Evolutionary conservation across 2,888 invertebrate species (phyloP), one percentile per base, ranked within the genome.

Genomic region (Alloscopus bannaensis): DNA sequence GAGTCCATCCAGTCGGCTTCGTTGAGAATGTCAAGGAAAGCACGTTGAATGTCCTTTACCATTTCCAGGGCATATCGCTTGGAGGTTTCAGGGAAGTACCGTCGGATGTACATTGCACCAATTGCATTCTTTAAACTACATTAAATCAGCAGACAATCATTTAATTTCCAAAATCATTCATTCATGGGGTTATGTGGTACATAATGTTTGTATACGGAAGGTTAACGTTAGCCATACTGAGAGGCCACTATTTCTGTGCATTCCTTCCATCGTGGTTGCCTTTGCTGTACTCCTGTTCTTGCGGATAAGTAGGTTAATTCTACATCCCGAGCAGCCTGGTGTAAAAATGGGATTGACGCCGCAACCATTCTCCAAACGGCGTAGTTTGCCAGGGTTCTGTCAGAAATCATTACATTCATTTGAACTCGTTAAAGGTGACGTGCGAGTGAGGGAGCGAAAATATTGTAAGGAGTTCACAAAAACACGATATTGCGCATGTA

Each of bases 1-100:
- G 92, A 92, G 87, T 98, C 97, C 97, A 98, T 97, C 98, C 98
- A 98, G 47, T 94, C 93, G 8, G 96, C 85, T 78, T 92, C 90
- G 20, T 91, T 90, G 72, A 97, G 88, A 26, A 96, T 95, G 85
- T 94, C 92, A 80, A 92, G 91, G 89, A 97, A 97, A 84, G 95
- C 93, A 71, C 90, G 89, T 79, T 94, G 92, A 85, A 98, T 95
- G 85, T 95, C 93, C 69, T 91, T 90, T 0, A 97, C 96, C 0
- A 92, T 92, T 50, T 71, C 60, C 36, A 45, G 88, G 0, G 96
- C 96, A 84, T 92, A 93, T 55, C 92, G 91, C 88, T 95, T 94
- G 0, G 95, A 94, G 60, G 93, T 92, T 87, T 95, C 93, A 84
- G 95, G 92, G 90, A 97, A 96, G 88, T 94, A 94, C 87, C 94